A percentile compares a stretch with the other conserved stretches of the same genome.
Conservation (phyloP, 2,113 vertebrate species). For the Erinaceus europaeus region DNA sequence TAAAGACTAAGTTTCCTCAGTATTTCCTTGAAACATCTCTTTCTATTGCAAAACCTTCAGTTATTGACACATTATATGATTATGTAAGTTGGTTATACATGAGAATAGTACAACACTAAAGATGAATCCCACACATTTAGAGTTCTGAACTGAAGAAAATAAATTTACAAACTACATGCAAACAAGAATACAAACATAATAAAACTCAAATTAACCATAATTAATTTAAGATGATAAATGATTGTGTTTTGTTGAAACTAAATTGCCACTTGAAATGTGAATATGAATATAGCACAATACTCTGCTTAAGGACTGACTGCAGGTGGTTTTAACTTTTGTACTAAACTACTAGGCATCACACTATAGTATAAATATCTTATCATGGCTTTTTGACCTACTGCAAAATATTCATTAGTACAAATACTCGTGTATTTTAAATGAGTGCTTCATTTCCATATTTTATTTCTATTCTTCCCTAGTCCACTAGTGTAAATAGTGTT, state of each 20-base stretch:
- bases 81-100: background rate
- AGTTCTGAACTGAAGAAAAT: background rate
- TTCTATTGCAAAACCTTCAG: background rate
- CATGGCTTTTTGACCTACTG: background rate
- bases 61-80: background rate
- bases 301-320: background rate
- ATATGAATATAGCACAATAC: background rate
- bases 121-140: background rate
- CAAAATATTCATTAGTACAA: background rate
- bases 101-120: background rate
- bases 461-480: background rate
- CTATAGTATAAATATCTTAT: background rate
- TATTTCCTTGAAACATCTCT: background rate
- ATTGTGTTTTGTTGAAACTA: background rate
- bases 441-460: constrained; percentile 24
- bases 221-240: constrained; percentile 31
- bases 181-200: background rate
- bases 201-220: constrained; percentile 14
- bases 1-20: background rate
- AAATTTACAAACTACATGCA: background rate
- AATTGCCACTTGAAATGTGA: background rate
- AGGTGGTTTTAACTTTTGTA: background rate
- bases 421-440: background rate
- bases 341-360: background rate
- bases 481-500: background rate